Base-by-base conservation (phyloP, 2,113 vertebrate genomes). In the Phoxinus phoxinus region DNA sequence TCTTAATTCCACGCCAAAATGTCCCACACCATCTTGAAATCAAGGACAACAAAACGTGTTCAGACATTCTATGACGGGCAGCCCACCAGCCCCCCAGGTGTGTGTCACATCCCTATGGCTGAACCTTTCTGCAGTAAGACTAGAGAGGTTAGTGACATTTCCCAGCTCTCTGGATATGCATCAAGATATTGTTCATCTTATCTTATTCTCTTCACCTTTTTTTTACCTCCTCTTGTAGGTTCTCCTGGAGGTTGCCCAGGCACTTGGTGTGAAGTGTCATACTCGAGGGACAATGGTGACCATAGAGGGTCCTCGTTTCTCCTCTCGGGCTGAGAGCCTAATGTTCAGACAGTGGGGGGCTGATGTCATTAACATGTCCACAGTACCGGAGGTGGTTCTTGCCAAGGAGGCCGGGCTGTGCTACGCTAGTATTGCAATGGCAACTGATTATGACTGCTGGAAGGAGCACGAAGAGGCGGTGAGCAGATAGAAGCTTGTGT, bases 371-470 rank as follows among this genome's bases (percentile, higher is more conserved):
- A 99, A 99, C 83, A 99, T 99, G 98, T 98, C 97, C 87, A 99
- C 97, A 0, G 96, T 98, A 88, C 98, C 98, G 58, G 98, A 99
- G 93, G 97, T 97, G 88, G 95, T 98, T 86, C 97, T 99, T 65
- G 98, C 98, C 3, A 99, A 96, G 90, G 98, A 99, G 93, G 96
- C 95, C 19, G 97, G 97, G 77, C 92, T 99, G 88, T 97, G 97
- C 94, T 99, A 99, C 69, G 97, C 97, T 80, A 97, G 96, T 91
- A 97, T 99, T 23, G 97, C 97, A 89, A 96, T 99, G 97, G 98
- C 97, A 87, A 99, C 98, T 0, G 98, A 99, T 95, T 99, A 98
- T 0, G 98, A 99, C 90, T 98, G 97, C 91, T 99, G 98, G 98
- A 99, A 98, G 91, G 97, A 99, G 67, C 96, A 97, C 0, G 98